Base-by-base conservation (phyloP, 2,888 invertebrate genomes). In the Xanthostigma xanthostigma region DNA sequence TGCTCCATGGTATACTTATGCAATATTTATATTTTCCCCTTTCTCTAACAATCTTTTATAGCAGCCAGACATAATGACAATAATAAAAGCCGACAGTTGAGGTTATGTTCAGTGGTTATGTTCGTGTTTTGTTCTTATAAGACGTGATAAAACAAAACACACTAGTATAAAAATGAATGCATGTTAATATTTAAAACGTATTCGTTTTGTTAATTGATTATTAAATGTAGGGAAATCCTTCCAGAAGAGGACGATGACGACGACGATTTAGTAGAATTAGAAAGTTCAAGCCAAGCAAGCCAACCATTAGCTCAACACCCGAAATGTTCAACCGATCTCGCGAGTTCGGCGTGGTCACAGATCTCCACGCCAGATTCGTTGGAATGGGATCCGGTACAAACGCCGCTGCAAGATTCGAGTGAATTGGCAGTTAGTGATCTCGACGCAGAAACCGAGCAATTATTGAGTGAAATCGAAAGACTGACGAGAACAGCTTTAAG, bases 331-430 rank as follows among this genome's bases (percentile, higher is more conserved):
- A 48, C 37, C 17, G 43, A 48, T 33, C 14, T 43, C 27, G 43
- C 48, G 33, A 42, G 69, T 59, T 57, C 70, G 9, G 73, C 72
- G 52, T 78, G 76, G 75, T 79, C 78, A 1, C 68, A 76, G 55
- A 74, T 75, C 39, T 76, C 78, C 2, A 79, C 78, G 9, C 78
- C 78, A 6, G 77, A 79, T 58, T 81, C 81, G 3, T 66, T 81
- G 43, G 81, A 81, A 63, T 81, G 81, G 81, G 81, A 81, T 60
- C 72, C 71, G 36, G 72, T 77, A 3, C 76, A 76, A 51, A 64
- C 67, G 37, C 59, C 62, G 1, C 51, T 57, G 40, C 60, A 62
- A 36, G 56, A 57, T n/a, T 63, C 62, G 53, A 61, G 64, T 45
- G 65, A 70, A 44, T 64, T 66, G 48, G 69, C 70, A 56, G 69